phyloP scores from a whole-genome alignment of 2,797 vertebrate genomes.

The Tangara arthus region DNA sequence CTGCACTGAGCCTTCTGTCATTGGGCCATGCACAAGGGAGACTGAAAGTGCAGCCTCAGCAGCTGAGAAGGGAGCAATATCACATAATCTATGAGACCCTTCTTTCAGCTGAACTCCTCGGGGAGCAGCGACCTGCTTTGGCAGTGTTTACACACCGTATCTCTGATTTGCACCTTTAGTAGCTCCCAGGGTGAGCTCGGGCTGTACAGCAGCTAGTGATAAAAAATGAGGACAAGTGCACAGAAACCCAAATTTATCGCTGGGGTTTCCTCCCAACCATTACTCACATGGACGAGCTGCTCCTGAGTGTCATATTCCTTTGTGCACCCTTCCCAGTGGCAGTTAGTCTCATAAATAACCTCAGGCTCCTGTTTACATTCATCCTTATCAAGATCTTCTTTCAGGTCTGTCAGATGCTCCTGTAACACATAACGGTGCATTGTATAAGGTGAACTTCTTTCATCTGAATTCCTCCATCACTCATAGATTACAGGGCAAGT shows the following conservation, averaged over 20 bases:
- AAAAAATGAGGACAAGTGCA: constrained; percentile 44
- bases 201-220: constrained; percentile 35
- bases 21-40: not conserved
- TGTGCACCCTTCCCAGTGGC: constrained; percentile 94
- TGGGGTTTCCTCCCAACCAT: constrained; percentile 46
- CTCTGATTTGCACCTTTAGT: constrained; percentile 61
- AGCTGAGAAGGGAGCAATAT: constrained; percentile 18
- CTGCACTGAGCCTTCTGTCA: not conserved
- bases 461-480: constrained; percentile 30
- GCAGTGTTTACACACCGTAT: constrained; percentile 52
- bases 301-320: constrained; percentile 97
- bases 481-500: constrained; percentile 42
- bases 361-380: constrained; percentile 97
- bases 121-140: constrained; percentile 50
- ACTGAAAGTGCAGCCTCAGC: constrained; percentile 38
- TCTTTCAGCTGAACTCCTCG: not conserved
- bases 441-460: constrained; percentile 41
- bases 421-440: constrained; percentile 67
- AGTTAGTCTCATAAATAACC: constrained; percentile 95
- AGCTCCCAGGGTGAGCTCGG: constrained; percentile 54
- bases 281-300: constrained; percentile 94
- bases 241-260: constrained; percentile 42
- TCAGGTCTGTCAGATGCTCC: constrained; percentile 90
- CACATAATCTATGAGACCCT: constrained; percentile 51
- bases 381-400: constrained; percentile 95